Evolutionary conservation across 37 sponge, comb jelly and placozoan genomes (phyloP), one percentile per base, ranked within the genome.

Genomic region (Halisarca cf. caerulea): DNA sequence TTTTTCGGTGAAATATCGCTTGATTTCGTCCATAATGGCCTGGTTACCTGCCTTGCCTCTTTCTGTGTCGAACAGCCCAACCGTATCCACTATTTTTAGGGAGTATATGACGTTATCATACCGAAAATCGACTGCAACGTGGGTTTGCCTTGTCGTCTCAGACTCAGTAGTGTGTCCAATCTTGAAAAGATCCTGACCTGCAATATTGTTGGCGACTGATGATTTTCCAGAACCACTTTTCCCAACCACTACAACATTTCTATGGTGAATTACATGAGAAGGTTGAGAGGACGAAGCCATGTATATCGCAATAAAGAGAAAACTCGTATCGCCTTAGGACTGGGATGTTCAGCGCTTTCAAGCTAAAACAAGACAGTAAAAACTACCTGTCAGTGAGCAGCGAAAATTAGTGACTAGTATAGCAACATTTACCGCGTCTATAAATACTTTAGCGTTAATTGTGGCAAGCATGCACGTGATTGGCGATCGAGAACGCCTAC

Each of bases 141-240:
- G 69, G 17, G 69, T 28, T 8, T 34, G 11, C 35, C 15, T 34
- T 27, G n/a, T 27, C 1, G 69, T 68, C 2, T 32, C 69, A 17
- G 35, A 27, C 30, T 30, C 33, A 8, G 30, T 27, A 17, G 35
- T 3, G 32, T 28, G 15, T 3, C 32, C 0, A 1, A 68, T 34
- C 30, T 8, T 28, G 4, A 68, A 68, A 1, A 4, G 2, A 6
- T 37, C 43, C 2, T 5, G 3, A 8, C 77, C 77, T 0, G 23
- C 21, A 38, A 74, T 74, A 20, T 18, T 3, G 45, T 74, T 74
- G 45, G 45, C 44, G 2, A 74, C 24, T 8, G 77, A 41, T 4
- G 77, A 74, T 25, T 74, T 74, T 2, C 77, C 77, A 40, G 77
- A 21, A 11, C 77, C 77, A 40, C 9, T 74, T 6, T 74, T 74